Evolutionary conservation across 30 jellyfish, hydroid and myxozoan genomes (phyloP).

Genomic region (Hydractinia symbiolongicarpus): DNA sequence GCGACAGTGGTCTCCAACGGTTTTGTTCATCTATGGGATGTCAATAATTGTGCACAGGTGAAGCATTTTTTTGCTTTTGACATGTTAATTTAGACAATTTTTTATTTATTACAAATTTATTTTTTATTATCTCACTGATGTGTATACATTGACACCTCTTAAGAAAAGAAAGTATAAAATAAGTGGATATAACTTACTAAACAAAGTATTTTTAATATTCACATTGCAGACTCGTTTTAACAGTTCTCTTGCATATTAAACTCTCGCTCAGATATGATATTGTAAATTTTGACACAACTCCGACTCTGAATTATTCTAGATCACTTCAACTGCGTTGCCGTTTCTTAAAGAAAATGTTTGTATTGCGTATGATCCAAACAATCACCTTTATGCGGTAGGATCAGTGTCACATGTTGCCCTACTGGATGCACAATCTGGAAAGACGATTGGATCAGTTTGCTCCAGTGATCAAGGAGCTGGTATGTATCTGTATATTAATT

Average conservation of each 20-base stretch:
- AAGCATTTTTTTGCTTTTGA: neutral
- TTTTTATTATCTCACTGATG: too few species aligned
- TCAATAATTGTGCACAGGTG: conserved; percentile 30
- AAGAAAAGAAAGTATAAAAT: too few species aligned
- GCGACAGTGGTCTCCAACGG: conserved; percentile 92
- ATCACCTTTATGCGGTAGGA: conserved; percentile 82
- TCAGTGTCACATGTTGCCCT: conserved; percentile 93
- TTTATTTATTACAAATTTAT: neutral
- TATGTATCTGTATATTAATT: conserved; percentile 4
- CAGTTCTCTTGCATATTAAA: too few species aligned
- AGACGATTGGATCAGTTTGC: conserved; percentile 72
- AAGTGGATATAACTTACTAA: too few species aligned
- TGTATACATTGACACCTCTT: too few species aligned
- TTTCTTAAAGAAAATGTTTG: conserved; percentile 93
- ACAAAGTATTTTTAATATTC: too few species aligned
- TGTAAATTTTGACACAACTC: too few species aligned
- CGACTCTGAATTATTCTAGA: conserved; percentile 25
- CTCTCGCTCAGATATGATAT: too few species aligned
- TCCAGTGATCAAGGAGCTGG: conserved; percentile 96
- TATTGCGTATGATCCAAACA: conserved; percentile 58
- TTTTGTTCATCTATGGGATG: conserved; percentile 65
- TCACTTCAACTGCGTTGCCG: conserved; percentile 60
- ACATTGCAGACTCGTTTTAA: too few species aligned
- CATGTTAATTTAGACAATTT: neutral
- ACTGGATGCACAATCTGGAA: conserved; percentile 65